Conservation (phyloP, 2,888 invertebrate species). For the Drosophila anceps region DNA sequence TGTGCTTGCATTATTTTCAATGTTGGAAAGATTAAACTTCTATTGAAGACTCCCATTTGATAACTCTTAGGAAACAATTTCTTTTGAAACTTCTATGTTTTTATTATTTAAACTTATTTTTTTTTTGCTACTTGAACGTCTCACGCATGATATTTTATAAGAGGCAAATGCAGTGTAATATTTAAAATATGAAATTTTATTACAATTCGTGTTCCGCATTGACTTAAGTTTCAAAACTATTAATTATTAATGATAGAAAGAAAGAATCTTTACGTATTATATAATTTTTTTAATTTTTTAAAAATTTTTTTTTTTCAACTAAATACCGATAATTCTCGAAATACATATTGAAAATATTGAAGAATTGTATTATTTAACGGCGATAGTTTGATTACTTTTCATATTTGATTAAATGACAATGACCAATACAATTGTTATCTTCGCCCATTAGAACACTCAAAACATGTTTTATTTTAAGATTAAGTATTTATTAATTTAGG, state of each 20-base stretch:
- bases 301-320: too few relatives aligned
- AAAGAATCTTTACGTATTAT: too few relatives aligned
- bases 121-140: slow-evolving; percentile 1
- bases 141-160: slow-evolving; percentile 4
- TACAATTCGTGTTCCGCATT: neutral
- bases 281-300: too few relatives aligned
- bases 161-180: neutral
- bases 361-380: too few relatives aligned
- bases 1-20: slow-evolving; percentile 6
- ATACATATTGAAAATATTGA: neutral
- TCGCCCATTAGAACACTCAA: neutral
- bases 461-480: slow-evolving; percentile 2
- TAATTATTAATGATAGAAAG: neutral
- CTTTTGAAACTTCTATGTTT: neutral
- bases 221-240: neutral
- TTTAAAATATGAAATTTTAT: neutral
- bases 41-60: neutral
- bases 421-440: neutral
- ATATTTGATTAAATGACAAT: slow-evolving; percentile 9
- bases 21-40: neutral
- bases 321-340: too few relatives aligned
- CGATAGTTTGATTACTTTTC: neutral
- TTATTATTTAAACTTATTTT: slow-evolving; percentile 6
- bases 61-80: neutral
- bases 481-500: slow-evolving; percentile 9